A percentile compares a stretch with the other conserved stretches of the same genome.
Evolutionary conservation across 1,140 invertebrate species (phyloP).

Genomic region (Ceratoteleas bidentatus): DNA sequence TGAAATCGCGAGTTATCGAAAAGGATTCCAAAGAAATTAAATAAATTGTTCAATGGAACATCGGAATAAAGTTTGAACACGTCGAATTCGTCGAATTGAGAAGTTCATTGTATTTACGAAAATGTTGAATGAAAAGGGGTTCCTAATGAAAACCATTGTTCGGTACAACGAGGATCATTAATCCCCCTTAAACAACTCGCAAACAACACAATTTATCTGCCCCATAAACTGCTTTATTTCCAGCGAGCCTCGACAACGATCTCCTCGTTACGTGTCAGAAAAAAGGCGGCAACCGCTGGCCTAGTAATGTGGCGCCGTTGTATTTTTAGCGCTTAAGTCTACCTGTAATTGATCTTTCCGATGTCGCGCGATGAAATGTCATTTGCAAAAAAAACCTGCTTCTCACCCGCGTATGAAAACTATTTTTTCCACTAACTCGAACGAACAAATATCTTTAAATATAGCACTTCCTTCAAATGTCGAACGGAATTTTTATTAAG

Average conservation of each 20-base stretch:
- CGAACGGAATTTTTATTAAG: not conserved
- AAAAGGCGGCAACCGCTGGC: slow-evolving; percentile 11
- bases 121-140: not conserved
- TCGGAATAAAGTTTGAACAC: not conserved
- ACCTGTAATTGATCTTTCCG: slow-evolving; percentile 38
- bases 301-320: slow-evolving; percentile 16
- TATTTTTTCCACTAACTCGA: no score
- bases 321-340: slow-evolving; percentile 39
- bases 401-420: no score
- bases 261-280: slow-evolving; percentile 16
- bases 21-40: no score
- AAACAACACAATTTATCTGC: slow-evolving; percentile 3
- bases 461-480: not conserved
- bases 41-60: no score
- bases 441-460: no score
- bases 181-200: no score
- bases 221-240: slow-evolving; percentile 3
- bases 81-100: not conserved
- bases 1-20: no score
- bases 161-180: no score
- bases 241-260: slow-evolving; percentile 1
- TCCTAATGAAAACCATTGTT: no score
- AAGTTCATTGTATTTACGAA: no score
- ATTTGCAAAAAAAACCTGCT: no score
- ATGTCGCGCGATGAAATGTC: slow-evolving; percentile 11